These are phyloP conservation scores for Calephelis virginiensis DNA, from an alignment of 1,140 invertebrate genomes.

Conservation along the genomic window DNA sequence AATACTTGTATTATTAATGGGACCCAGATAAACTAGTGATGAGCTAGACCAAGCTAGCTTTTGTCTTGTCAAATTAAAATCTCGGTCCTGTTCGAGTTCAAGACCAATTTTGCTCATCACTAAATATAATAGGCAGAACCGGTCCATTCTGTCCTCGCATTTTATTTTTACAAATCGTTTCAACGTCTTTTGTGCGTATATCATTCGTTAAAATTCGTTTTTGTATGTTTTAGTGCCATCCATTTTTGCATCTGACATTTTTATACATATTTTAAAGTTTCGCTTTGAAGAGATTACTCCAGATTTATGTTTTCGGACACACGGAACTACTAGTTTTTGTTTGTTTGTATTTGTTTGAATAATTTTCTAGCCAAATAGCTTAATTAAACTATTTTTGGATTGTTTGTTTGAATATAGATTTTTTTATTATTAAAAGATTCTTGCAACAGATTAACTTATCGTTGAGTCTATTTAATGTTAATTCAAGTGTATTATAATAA, in stretches of 20 bases:
- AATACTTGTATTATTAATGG: too few species aligned
- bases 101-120: constrained; percentile 12
- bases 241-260: constrained; percentile 70
- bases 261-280: constrained; percentile 74
- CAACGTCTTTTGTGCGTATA: constrained; percentile 56
- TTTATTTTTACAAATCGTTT: constrained; percentile 71
- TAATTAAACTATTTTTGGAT: neutral
- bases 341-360: constrained; percentile 10
- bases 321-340: constrained; percentile 33
- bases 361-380: neutral
- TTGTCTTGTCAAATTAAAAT: too few species aligned
- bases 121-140: constrained; percentile 36
- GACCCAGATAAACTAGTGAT: too few species aligned
- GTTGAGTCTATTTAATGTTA: too few species aligned
- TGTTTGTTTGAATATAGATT: too few species aligned
- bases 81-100: too few species aligned
- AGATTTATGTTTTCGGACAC: constrained; percentile 60
- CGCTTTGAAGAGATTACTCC: constrained; percentile 65
- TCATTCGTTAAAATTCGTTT: constrained; percentile 61
- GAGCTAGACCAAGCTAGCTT: too few species aligned
- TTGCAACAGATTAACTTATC: too few species aligned
- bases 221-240: constrained; percentile 51
- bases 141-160: constrained; percentile 48
- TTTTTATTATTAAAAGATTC: too few species aligned
- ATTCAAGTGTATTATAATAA: too few species aligned